Evolutionary conservation across 2,113 vertebrate species (phyloP).

Genomic region (Rostratula benghalensis): DNA sequence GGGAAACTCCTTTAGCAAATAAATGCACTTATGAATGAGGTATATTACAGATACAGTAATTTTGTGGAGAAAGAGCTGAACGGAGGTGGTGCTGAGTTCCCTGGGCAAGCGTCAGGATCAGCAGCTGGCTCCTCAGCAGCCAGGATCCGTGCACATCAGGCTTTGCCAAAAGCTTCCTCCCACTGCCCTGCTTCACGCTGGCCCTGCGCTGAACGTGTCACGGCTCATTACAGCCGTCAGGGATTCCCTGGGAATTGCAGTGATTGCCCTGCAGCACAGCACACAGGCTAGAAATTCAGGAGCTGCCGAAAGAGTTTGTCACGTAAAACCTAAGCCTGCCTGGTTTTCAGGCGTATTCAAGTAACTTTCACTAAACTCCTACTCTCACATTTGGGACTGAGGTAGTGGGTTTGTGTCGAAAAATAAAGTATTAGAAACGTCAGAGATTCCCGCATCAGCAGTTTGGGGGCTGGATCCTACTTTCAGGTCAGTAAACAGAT

Average conservation of each 20-base stretch:
- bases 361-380: conserved; percentile 1
- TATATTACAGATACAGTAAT: neutral
- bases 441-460: neutral
- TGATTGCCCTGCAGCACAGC: conserved; percentile 49
- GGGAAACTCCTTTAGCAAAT: neutral
- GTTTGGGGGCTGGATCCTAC: neutral
- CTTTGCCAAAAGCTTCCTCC: conserved; percentile 34
- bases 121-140: neutral
- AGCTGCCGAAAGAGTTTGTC: conserved; percentile 21
- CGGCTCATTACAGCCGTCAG: conserved; percentile 48
- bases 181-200: neutral
- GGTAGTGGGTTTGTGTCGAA: neutral
- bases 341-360: neutral
- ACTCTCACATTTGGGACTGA: neutral
- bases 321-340: neutral
- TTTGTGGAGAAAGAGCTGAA: neutral
- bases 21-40: neutral
- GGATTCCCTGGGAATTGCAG: conserved; percentile 45
- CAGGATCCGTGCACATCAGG: neutral
- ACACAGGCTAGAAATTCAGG: conserved; percentile 38
- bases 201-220: conserved; percentile 26
- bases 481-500: neutral
- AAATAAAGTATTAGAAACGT: neutral
- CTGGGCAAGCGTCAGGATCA: conserved; percentile 3
- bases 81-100: neutral